Conservation (phyloP, 2,113 vertebrate genomes). For the Sciurus niger region DNA sequence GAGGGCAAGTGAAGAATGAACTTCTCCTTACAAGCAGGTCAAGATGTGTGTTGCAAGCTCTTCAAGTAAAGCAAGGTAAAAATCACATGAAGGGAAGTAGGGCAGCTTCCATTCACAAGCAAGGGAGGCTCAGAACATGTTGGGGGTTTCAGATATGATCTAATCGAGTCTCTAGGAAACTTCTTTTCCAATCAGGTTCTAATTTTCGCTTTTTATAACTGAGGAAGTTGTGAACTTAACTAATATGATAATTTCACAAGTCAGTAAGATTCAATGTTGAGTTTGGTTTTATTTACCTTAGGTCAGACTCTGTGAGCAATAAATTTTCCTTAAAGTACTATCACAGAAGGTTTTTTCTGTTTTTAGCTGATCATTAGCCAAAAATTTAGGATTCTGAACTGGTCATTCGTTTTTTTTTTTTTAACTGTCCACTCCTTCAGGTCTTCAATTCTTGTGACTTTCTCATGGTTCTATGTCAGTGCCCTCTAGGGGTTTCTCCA, state of each 20-base stretch:
- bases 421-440: background rate
- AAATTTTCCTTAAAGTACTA: background rate
- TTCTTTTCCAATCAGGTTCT: background rate
- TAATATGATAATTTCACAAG: background rate
- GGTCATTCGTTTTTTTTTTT: background rate
- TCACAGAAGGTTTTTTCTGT: conserved; percentile 6
- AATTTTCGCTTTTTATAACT: background rate
- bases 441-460: background rate
- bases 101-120: background rate
- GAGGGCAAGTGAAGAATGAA: background rate
- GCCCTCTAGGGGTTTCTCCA: background rate
- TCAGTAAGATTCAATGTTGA: background rate
- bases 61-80: background rate
- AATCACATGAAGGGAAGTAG: background rate
- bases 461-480: background rate
- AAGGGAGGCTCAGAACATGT: background rate
- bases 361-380: background rate
- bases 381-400: background rate
- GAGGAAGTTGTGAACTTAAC: background rate
- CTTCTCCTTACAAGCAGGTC: background rate
- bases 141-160: background rate
- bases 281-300: background rate
- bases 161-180: background rate
- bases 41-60: background rate
- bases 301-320: background rate